These are phyloP conservation scores for Alloplasta piceator DNA, from an alignment of 2,888 invertebrate genomes.

Conservation along the genomic window DNA sequence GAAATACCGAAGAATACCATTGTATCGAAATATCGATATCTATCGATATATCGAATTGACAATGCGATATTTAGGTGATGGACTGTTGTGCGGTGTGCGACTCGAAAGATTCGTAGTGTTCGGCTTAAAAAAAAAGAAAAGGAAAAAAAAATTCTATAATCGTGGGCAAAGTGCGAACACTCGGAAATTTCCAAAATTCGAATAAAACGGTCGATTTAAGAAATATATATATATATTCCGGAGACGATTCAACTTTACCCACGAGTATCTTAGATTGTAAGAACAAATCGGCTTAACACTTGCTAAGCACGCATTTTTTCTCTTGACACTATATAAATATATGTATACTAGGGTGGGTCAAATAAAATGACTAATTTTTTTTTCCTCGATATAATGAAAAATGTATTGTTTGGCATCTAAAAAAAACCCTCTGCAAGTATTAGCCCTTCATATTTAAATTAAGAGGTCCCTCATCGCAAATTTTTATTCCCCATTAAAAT, in stretches of 20 bases:
- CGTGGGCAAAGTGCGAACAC: constrained; percentile 44
- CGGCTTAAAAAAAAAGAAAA: constrained; percentile 48
- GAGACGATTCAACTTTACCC: constrained; percentile 59
- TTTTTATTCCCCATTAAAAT: too few relatives aligned
- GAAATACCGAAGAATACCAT: background rate
- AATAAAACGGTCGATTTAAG: background rate
- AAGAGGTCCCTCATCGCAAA: too few relatives aligned
- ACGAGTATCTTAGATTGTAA: constrained; percentile 52
- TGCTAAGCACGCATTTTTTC: constrained; percentile 54
- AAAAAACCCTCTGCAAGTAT: too few relatives aligned
- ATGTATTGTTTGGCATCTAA: too few relatives aligned
- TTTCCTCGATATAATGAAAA: too few relatives aligned
- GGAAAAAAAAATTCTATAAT: constrained; percentile 36
- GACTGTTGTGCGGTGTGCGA: constrained; percentile 58
- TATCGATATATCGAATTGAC: background rate
- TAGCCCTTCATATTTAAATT: too few relatives aligned
- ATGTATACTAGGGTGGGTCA: too few relatives aligned
- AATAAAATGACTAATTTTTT: too few relatives aligned
- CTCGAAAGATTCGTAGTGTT: constrained; percentile 82
- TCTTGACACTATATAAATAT: constrained; percentile 37
- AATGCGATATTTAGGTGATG: constrained; percentile 50
- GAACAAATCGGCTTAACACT: constrained; percentile 54
- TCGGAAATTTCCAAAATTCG: constrained; percentile 10
- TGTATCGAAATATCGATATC: constrained; percentile 7
- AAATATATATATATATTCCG: background rate